Base-by-base conservation (phyloP, 2,113 vertebrate species). In the Axis porcinus region DNA sequence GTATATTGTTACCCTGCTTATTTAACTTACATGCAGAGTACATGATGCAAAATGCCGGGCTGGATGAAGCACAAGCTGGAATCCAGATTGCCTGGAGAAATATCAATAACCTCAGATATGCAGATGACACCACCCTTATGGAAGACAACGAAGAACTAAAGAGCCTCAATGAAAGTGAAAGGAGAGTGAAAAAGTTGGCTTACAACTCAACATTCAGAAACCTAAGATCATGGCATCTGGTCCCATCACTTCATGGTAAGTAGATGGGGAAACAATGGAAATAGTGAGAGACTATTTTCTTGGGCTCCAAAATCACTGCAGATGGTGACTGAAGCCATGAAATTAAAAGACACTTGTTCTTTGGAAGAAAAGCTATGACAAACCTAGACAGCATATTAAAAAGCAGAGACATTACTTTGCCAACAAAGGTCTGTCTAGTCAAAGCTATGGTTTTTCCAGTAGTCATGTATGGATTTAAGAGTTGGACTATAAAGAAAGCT, bases 31-130 rank as follows among this genome's bases (percentile, higher is more conserved):
- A 67, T n/a, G 8, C 7, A 67, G 62, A 67, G 16, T 67, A n/a
- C 62, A 67, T 67, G 2, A 67, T 67, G 33, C 0, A 0, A 67
- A n/a, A 67, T 19, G 3, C 33, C 0, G 0, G 33, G 7, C 3
- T 67, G 33, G 62, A 67, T 4, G 8, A 67, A 67, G 2, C 64
- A 67, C 33, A 36, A 67, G 64, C 64, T 67, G 33, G 17, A 67
- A 36, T 67, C 64, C 10, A 36, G 33, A 67, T 5, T 67, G 8
- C 64, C 0, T 0, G 64, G 17, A 36, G 33, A 67, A 67, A 67
- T 67, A 36, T 36, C 64, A 67, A 36, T 36, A 67, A 67, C 64
- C 64, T 11, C 64, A 67, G 16, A 67, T n/a, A 2, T 19, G 64
- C 4, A n/a, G 16, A n/a, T 67, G 16, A 67, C 64, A n/a, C 64